These are phyloP conservation scores for Clarias laeviceps DNA, from an alignment of 2,797 vertebrate species.

Conservation along the genomic window DNA sequence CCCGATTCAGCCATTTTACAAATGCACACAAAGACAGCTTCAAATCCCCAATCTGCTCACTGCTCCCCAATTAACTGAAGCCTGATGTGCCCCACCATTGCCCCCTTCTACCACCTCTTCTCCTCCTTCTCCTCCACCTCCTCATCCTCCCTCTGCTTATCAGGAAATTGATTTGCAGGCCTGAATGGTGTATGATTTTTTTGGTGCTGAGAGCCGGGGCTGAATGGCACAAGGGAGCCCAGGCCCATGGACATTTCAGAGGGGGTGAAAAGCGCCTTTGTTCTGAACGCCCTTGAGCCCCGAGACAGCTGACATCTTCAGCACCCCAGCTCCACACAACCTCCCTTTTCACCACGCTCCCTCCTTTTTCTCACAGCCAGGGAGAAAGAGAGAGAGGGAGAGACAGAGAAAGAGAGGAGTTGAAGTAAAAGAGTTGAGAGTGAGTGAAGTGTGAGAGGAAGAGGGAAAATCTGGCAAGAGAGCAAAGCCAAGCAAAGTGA, in stretches of 20 bases:
- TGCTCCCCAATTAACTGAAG: conserved; percentile 63
- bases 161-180: conserved; percentile 57
- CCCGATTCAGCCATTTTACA: conserved; percentile 38
- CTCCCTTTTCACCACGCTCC: conserved; percentile 68
- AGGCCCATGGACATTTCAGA: conserved; percentile 49
- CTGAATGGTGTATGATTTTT: conserved; percentile 52
- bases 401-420: conserved; percentile 30
- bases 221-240: conserved; percentile 43
- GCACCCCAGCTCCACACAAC: conserved; percentile 69
- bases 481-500: conserved; percentile 39
- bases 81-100: conserved; percentile 49
- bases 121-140: conserved; percentile 54
- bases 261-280: conserved; percentile 77
- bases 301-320: conserved; percentile 77
- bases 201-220: conserved; percentile 43
- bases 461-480: conserved; percentile 21
- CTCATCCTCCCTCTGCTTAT: conserved; percentile 42
- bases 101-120: conserved; percentile 68
- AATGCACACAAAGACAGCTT: conserved; percentile 37
- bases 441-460: conserved; percentile 25
- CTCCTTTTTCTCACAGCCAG: conserved; percentile 43
- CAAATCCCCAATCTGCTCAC: conserved; percentile 60
- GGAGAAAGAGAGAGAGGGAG: conserved; percentile 40
- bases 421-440: conserved; percentile 35
- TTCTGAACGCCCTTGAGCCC: conserved; percentile 74